phyloP scores from a whole-genome alignment of 2,888 invertebrate genomes.

The Ophioninae sp. region DNA sequence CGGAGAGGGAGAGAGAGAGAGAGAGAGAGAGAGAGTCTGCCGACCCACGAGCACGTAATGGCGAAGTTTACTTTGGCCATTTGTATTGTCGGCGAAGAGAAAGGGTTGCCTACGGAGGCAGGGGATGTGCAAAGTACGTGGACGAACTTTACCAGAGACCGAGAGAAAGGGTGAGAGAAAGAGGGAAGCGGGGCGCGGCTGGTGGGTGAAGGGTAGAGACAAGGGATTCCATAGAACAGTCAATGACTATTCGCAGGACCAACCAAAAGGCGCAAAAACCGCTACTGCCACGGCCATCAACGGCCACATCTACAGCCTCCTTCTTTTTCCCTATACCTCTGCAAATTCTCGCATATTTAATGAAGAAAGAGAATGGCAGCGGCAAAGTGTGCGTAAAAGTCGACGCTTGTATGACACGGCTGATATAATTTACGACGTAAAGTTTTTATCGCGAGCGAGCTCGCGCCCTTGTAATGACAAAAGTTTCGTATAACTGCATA shows the following conservation, averaged over 20 bases:
- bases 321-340: not conserved
- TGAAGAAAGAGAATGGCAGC: conserved; percentile 57
- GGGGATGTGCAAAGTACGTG: conserved; percentile 45
- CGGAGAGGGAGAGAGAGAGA: not conserved
- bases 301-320: not conserved
- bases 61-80: conserved; percentile 80
- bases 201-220: too few species aligned
- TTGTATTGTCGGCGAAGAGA: conserved; percentile 73
- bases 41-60: conserved; percentile 71
- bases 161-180: conserved; percentile 47
- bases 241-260: conserved; percentile 41
- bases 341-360: conserved; percentile 54
- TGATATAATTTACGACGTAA: conserved; percentile 61
- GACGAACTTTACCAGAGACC: conserved; percentile 26
- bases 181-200: conserved; percentile 2
- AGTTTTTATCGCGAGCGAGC: conserved; percentile 44
- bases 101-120: conserved; percentile 60
- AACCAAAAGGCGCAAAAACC: conserved; percentile 26
- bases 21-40: conserved; percentile 6
- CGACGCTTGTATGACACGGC: conserved; percentile 36
- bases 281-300: conserved; percentile 9
- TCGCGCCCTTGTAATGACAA: conserved; percentile 58
- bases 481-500: conserved; percentile 56
- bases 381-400: conserved; percentile 47
- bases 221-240: conserved; percentile 7